Percentiles rank a stretch among this genome's conserved stretches.
phyloP scores from a whole-genome alignment of 2,113 vertebrate genomes.

The Callionymus lyra region DNA sequence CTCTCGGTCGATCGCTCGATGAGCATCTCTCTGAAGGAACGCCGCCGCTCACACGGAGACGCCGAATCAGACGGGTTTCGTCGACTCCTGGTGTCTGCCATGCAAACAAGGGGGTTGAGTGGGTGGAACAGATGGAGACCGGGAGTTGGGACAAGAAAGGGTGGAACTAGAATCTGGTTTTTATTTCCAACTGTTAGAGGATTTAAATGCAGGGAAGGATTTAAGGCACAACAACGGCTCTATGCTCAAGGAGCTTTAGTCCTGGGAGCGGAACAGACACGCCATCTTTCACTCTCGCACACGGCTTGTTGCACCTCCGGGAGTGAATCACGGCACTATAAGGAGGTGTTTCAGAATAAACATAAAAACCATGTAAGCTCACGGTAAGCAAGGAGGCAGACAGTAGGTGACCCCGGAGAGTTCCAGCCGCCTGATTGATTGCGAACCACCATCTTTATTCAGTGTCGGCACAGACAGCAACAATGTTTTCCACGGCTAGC shows the following conservation, averaged over 20 bases:
- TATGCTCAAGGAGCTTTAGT: conserved; percentile 17
- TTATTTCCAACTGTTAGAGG: neutral
- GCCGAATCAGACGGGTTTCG: conserved; percentile 35
- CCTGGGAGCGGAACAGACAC: conserved; percentile 12
- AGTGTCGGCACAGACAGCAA: too few relatives aligned
- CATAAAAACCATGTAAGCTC: too few relatives aligned
- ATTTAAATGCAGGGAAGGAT: conserved; percentile 32
- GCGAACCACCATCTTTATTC: too few relatives aligned
- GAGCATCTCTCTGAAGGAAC: conserved; percentile 13
- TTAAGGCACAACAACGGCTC: conserved; percentile 25
- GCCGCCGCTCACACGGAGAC: conserved; percentile 43
- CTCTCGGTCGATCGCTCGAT: conserved; percentile 19
- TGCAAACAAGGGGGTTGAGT: conserved; percentile 21
- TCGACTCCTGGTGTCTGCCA: conserved; percentile 50
- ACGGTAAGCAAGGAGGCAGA: too few relatives aligned
- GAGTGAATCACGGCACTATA: too few relatives aligned
- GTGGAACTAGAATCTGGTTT: too few relatives aligned
- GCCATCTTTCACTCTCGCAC: conserved; percentile 17
- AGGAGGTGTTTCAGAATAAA: too few relatives aligned
- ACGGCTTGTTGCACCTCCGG: conserved; percentile 20
- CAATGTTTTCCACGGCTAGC: too few relatives aligned
- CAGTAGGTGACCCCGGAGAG: too few relatives aligned
- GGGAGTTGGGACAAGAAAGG: conserved; percentile 1
- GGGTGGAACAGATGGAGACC: conserved; percentile 2
- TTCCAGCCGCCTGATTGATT: too few relatives aligned